These are phyloP conservation scores for Oopsacas minuta DNA, from an alignment of 37 sponge, comb jelly and placozoan species.

Conservation along the genomic window DNA sequence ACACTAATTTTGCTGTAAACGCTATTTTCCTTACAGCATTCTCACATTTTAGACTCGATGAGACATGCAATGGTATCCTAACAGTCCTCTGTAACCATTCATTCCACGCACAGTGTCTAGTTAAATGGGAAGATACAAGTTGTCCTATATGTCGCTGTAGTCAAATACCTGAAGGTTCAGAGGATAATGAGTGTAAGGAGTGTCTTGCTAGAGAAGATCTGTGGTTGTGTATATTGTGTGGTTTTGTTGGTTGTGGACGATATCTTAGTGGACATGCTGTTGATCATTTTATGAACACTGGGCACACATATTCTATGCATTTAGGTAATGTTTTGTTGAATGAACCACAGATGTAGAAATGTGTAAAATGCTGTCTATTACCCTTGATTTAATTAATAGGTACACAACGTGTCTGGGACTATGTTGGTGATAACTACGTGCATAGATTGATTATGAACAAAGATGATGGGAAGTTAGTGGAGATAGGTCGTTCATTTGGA, in stretches of 20 bases:
- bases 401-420: constrained; percentile 88
- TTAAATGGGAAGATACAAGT: constrained; percentile 75
- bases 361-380: not conserved
- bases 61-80: constrained; percentile 52
- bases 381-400: not conserved
- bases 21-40: not conserved
- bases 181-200: constrained; percentile 29
- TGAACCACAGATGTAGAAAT: not conserved
- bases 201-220: constrained; percentile 37
- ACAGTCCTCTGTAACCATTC: constrained; percentile 93
- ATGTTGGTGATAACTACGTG: constrained; percentile 93
- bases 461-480: constrained; percentile 87
- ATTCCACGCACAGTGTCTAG: constrained; percentile 79
- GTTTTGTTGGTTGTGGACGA: constrained; percentile 91
- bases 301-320: constrained; percentile 91
- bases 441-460: constrained; percentile 94
- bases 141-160: constrained; percentile 71
- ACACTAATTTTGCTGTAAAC: too few species aligned
- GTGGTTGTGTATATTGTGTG: constrained; percentile 96
- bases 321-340: constrained; percentile 24
- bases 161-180: constrained; percentile 58
- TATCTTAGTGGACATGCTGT: constrained; percentile 69
- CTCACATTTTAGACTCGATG: constrained; percentile 39
- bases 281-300: constrained; percentile 67
- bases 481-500: constrained; percentile 34